Base-by-base conservation (phyloP, 2,888 invertebrate genomes). In the Mesochorus sp. region DNA sequence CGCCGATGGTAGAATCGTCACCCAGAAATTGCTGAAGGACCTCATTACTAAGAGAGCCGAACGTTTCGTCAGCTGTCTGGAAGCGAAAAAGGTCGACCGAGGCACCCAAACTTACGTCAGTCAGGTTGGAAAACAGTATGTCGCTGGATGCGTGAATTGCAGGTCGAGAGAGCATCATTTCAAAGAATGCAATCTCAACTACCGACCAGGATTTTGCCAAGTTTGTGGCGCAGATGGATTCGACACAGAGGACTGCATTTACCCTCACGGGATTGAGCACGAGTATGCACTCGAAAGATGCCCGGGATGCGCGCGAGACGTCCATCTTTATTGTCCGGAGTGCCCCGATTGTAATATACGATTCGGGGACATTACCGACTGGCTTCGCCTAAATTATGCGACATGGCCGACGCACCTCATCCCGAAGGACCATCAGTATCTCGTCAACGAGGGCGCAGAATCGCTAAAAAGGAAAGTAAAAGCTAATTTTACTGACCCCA, bases 21-120 rank as follows among this genome's bases (percentile, higher is more conserved):
- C 19, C 8, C 26, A 53, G 28, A 14, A 28, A 2, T 14, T 39
- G 1, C 19, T 71, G 2, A 64, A 64, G 8, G 51, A 61, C 14
- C 24, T 72, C 0, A 42, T 76, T 0, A 59, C 26, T 1, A 73
- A 68, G 2, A 39, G 70, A 24, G 64, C 73, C 0, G 62, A 62
- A 12, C 6, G 14, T 4, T 42, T 80, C 4, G 4, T 74, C 4
- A 51, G 26, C 0, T 17, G 19, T 5, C 2, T 71, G 26, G 55
- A 75, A 2, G 39, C 62, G 0, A 44, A 14, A 17, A 78, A 78
- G 3, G 49, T 51, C 21, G 51, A 39, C 5, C 57, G 55, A 0
- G 70, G 66, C n/a, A 80, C 62, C 1, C 76, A 77, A 28, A 76
- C 71, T 0, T 77, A 44, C 5, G 61, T 80, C 1, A 64, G 44